Evolutionary conservation across 2,797 vertebrate genomes (phyloP), one percentile per base, ranked within the genome.

Genomic region (Babyrousa celebensis): DNA sequence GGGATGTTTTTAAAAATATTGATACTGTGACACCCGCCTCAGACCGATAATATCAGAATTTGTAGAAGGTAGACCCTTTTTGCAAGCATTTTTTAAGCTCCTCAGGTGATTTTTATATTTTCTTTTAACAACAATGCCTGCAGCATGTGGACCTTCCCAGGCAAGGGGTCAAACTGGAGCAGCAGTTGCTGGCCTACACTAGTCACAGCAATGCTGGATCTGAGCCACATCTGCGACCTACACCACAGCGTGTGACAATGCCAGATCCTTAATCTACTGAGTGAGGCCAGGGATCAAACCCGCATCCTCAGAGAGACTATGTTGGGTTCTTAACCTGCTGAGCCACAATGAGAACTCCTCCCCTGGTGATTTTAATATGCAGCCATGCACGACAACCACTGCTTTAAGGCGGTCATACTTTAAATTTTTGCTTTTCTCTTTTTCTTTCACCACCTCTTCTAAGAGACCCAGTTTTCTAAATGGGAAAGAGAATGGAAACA

Each of bases 401-500:
- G 27, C 14, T 85, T 72, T 89, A 62, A 94, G 32, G 60, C 52
- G 32, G 2, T 23, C 6, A 68, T 12, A 36, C 32, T 93, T 89
- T 60, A 32, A 43, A 70, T 71, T 63, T 90, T 86, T 74, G 12
- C 15, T 87, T 17, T 20, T 82, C 62, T 93, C 14, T 71, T 93
- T 92, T 79, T 85, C 29, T 78, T 75, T 88, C 40, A 84, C 29
- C 52, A 87, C n/a, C 20, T 54, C 14, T 70, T 89, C 68, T 78
- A 82, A 63, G 54, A 89, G 54, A 80, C 27, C 58, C 21, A 54
- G 14, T 86, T 94, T 89, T 88, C 43, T 95, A 89, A 85, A 85
- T 85, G 72, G 29, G 70, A 91, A 75, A 32, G 43, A 70, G 65
- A 89, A 97, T 82, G 43, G 23, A 96, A 85, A 75, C 52, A 54